These are phyloP conservation scores for Epirrhoe tristata DNA, from an alignment of 2,888 invertebrate species.

Conservation along the genomic window DNA sequence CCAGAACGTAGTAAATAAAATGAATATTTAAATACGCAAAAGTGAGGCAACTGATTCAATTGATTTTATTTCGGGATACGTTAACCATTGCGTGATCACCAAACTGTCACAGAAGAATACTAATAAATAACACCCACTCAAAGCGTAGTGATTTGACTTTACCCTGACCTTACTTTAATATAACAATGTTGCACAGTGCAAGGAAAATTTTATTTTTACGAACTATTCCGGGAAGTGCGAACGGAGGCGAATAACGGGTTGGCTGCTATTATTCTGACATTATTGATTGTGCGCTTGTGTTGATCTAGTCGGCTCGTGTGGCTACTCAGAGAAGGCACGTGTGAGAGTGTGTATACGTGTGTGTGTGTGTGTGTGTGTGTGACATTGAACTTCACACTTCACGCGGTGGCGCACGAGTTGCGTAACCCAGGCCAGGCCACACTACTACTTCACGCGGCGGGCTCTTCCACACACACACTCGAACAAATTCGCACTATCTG, in stretches of 20 bases:
- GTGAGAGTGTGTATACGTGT: constrained; percentile 47
- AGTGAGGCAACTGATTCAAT: background rate
- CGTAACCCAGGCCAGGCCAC: constrained; percentile 66
- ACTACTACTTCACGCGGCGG: constrained; percentile 37
- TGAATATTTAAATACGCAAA: background rate
- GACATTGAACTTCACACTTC: constrained; percentile 85
- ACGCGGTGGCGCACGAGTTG: constrained; percentile 79
- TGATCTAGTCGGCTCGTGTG: constrained; percentile 50
- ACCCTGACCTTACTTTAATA: constrained; percentile 77
- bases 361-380: constrained; percentile 70
- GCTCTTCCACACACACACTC: constrained; percentile 30
- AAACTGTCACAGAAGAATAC: constrained; percentile 44
- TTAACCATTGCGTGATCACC: constrained; percentile 11
- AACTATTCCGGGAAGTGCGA: constrained; percentile 80
- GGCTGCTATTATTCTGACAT: constrained; percentile 77
- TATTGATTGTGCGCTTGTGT: constrained; percentile 57
- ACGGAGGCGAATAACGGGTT: constrained; percentile 82
- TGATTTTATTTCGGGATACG: constrained; percentile 13
- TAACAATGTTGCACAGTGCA: constrained; percentile 54
- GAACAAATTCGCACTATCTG: constrained; percentile 43
- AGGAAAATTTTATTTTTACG: constrained; percentile 74
- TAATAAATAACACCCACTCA: constrained; percentile 46
- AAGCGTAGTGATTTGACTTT: constrained; percentile 65
- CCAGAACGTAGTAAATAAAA: background rate
- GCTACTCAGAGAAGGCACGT: constrained; percentile 42